Evolutionary conservation across 2,888 invertebrate genomes (phyloP), one percentile per base, ranked within the genome.

Genomic region (Scelioninae gen. 1): DNA sequence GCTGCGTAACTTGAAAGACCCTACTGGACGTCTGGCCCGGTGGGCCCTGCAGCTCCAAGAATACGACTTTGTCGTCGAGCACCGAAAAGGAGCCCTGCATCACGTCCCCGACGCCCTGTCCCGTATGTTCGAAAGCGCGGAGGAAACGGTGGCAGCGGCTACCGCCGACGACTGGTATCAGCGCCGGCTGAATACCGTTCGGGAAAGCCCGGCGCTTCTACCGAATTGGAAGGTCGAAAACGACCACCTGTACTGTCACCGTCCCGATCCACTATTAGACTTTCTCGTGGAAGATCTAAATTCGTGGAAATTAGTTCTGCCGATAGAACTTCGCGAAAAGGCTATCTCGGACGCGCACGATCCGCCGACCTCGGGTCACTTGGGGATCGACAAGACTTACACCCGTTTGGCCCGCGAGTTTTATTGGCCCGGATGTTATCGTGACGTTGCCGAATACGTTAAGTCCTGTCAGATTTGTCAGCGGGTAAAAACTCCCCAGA

Each of bases 1-100:
- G 88, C 55, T 88, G 4, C 74, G 78, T 13, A 84, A 75, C 31
- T n/a, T 56, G 13, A 32, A 38, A 13, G 56, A 56, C 16, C 38
- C 38, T 8, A 38, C 23, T 23, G 23, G 23, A 23, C 23, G 23
- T 4, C 4, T 23, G 23, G 23, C 23, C 23, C 23, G 23, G 1
- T 11, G 38, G 38, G 38, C 38, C 11, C 1, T 38, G 56, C 23
- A 23, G 23, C 23, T 23, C 23, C 23, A 23, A 23, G 23, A 23
- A 23, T 23, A 23, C 23, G 23, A 51, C 5, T 49, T 43, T 45
- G 7, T 0, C 0, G 29, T 74, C 0, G 53, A 45, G n/a, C 47
- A 72, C 23, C 13, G 60, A 0, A 72, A 51, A 13, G 55, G 74
- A 0, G 55, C 74, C 0, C 7, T 45, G 4, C 56, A 75, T 31